Evolutionary conservation across 2,888 invertebrate genomes (phyloP), one percentile per base, ranked within the genome.

Genomic region (Xestia xanthographa): DNA sequence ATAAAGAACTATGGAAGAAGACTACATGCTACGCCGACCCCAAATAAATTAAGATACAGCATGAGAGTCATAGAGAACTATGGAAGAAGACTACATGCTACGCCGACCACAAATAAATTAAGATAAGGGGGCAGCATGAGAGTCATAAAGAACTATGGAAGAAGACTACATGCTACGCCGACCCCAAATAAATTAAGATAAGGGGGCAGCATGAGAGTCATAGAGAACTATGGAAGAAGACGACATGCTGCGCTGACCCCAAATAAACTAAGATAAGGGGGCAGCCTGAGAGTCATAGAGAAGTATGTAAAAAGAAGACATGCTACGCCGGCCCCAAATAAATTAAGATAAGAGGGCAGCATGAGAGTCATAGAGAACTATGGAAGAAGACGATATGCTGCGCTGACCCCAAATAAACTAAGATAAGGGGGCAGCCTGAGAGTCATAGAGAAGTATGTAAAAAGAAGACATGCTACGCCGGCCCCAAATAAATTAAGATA

Each of bases 241-340:
- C 2, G 34, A 34, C 20, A 48, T 48, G 48, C 1, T 48, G 22
- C 22, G 22, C 22, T 9, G 22, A 50, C 22, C 9, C 34, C 34
- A 34, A 34, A 8, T 22, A 22, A 3, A n/a, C 11, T n/a, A 4
- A 2, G 1, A n/a, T n/a, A n/a, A 11, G 11, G 4, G 11, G 0
- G n/a, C n/a, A n/a, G n/a, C n/a, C n/a, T n/a, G 34, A 45, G 45
- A 45, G n/a, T 50, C 0, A 9, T 50, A n/a, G 9, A 50, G n/a
- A 53, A 53, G n/a, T 53, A 53, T 11, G 4, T n/a, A 53, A n/a
- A n/a, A n/a, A 48, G 48, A 48, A 34, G 34, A 34, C 20, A 48
- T 48, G 48, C 1, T 48, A 9, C 22, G 22, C 22, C 22, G 22
- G 22, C 22, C 9, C 34, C 34, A 34, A 34, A 8, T 22, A 22